phyloP scores from a whole-genome alignment of 2,888 invertebrate genomes.

The Drosophila flavopinicola region DNA sequence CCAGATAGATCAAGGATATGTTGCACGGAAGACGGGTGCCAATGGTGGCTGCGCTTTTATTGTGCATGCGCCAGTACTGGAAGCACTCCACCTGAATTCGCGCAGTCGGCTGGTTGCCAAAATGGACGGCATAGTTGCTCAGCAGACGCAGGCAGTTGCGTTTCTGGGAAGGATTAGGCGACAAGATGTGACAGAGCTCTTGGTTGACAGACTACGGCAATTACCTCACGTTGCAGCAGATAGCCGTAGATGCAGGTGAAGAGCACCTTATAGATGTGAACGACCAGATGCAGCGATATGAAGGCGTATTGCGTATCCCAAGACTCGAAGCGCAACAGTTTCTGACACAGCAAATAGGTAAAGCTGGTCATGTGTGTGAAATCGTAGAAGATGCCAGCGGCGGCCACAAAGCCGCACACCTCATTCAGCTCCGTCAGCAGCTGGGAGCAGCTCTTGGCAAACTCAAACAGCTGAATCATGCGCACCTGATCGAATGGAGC shows the following conservation, averaged over 20 bases:
- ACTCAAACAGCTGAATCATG: slow-evolving; percentile 48
- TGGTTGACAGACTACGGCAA: no score
- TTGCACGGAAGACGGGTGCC: slow-evolving; percentile 65
- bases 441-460: slow-evolving; percentile 58
- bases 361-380: slow-evolving; percentile 76
- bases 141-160: slow-evolving; percentile 65
- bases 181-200: no score
- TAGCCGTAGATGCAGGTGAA: slow-evolving; percentile 72
- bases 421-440: slow-evolving; percentile 69
- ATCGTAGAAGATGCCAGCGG: slow-evolving; percentile 74
- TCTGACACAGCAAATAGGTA: slow-evolving; percentile 78
- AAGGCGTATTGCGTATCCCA: slow-evolving; percentile 59
- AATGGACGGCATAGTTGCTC: slow-evolving; percentile 48
- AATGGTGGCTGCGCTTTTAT: slow-evolving; percentile 61
- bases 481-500: not conserved
- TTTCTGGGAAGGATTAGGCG: slow-evolving; percentile 51
- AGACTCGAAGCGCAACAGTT: slow-evolving; percentile 51
- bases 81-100: slow-evolving; percentile 46
- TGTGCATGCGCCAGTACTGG: slow-evolving; percentile 70
- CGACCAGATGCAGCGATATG: slow-evolving; percentile 63
- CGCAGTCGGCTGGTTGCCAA: slow-evolving; percentile 18
- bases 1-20: slow-evolving; percentile 68
- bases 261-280: slow-evolving; percentile 73
- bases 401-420: slow-evolving; percentile 58
- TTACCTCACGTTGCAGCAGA: slow-evolving; percentile 73